Conservation (phyloP, 1,140 invertebrate genomes). For the Psilanteris sp. region DNA sequence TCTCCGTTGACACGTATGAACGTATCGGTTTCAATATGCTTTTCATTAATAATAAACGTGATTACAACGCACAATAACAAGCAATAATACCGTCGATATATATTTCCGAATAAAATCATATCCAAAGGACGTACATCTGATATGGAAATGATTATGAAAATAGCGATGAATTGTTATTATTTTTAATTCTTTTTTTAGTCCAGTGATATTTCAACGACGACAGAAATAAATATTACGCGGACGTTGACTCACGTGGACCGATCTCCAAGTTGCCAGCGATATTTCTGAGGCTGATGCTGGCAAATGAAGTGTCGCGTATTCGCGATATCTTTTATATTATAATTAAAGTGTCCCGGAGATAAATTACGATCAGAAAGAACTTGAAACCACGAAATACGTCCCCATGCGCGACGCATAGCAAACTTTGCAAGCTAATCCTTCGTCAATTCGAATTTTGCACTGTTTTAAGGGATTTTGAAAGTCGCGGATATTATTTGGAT, state of each 20-base stretch:
- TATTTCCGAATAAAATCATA: too few species aligned
- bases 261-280: constrained; percentile 21
- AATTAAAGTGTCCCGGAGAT: constrained; percentile 44
- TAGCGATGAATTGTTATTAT: too few species aligned
- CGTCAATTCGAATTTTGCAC: constrained; percentile 2
- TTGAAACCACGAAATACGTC: constrained; percentile 13
- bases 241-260: constrained; percentile 27
- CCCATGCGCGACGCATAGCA: not conserved
- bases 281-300: constrained; percentile 3
- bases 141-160: too few species aligned
- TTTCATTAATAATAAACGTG: too few species aligned
- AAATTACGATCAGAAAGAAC: constrained; percentile 34
- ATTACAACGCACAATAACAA: too few species aligned
- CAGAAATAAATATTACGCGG: constrained; percentile 50
- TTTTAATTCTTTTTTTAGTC: too few species aligned
- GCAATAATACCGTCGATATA: too few species aligned
- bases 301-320: constrained; percentile 22
- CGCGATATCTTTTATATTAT: constrained; percentile 45
- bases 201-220: constrained; percentile 39
- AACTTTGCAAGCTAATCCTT: constrained; percentile 25
- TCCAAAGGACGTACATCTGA: too few species aligned
- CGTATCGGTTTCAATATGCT: too few species aligned
- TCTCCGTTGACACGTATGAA: too few species aligned
- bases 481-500: too few species aligned
- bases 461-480: too few species aligned